Conservation (phyloP, 2,113 vertebrate species). For the Myotis davidii region DNA sequence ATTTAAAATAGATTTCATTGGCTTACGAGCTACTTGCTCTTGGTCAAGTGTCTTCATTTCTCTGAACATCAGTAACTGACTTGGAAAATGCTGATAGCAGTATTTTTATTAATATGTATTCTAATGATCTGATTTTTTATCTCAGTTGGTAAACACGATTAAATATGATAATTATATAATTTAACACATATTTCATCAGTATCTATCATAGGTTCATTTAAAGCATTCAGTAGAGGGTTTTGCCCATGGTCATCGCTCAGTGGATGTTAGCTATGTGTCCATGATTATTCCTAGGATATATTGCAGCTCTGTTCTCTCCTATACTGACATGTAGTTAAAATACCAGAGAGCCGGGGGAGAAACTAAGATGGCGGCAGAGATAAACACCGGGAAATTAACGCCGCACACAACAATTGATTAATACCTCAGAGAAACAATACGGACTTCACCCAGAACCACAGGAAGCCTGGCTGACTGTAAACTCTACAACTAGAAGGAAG, state of each 20-base stretch:
- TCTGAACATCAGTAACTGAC: neutral
- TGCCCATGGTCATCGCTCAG: neutral
- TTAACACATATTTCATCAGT: neutral
- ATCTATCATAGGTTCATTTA: neutral
- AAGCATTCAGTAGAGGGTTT: neutral
- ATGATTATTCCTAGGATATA: neutral
- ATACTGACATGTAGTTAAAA: neutral
- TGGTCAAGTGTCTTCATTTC: neutral
- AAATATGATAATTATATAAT: neutral
- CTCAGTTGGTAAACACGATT: neutral
- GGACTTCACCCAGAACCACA: too few relatives aligned
- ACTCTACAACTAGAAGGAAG: too few relatives aligned
- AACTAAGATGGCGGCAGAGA: too few relatives aligned
- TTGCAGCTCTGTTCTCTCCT: neutral
- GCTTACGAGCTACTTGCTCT: neutral
- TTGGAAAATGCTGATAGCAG: neutral
- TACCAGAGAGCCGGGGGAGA: neutral
- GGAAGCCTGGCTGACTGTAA: too few relatives aligned
- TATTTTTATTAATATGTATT: neutral
- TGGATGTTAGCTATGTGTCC: neutral
- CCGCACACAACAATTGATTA: too few relatives aligned
- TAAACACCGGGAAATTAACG: too few relatives aligned
- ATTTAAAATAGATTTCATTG: neutral
- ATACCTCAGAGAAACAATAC: too few relatives aligned
- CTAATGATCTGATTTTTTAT: neutral